Evolutionary conservation across 1,140 invertebrate species (phyloP).

Genomic region (Sweltsa coloradensis): DNA sequence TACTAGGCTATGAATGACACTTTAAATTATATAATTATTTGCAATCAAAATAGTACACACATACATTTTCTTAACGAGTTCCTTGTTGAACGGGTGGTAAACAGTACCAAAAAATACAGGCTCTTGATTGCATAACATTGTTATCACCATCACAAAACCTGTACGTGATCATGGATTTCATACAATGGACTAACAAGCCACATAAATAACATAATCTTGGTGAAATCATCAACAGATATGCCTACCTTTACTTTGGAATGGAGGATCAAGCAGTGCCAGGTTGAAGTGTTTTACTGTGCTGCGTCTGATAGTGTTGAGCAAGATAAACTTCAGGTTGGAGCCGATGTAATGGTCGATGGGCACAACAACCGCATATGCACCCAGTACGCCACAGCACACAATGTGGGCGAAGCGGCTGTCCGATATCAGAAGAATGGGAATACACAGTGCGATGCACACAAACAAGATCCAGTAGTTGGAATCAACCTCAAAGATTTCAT

Average conservation of each 20-base stretch:
- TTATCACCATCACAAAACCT: no score
- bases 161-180: no score
- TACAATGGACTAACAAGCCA: not conserved
- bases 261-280: conserved; percentile 42
- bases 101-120: no score
- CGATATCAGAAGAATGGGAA: conserved; percentile 35
- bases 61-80: no score
- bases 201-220: conserved; percentile 9
- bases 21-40: no score
- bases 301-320: conserved; percentile 50
- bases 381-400: conserved; percentile 44
- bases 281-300: conserved; percentile 42
- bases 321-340: conserved; percentile 52
- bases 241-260: conserved; percentile 47
- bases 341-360: conserved; percentile 49
- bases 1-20: no score
- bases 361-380: conserved; percentile 45
- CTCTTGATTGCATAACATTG: no score
- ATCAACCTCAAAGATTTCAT: conserved; percentile 36
- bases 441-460: conserved; percentile 33
- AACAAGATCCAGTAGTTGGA: conserved; percentile 50
- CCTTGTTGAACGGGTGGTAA: no score
- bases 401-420: conserved; percentile 43
- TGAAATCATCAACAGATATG: conserved; percentile 10
- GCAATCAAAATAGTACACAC: no score